Conservation (phyloP, 2,888 invertebrate genomes). For the Monochamus alternatus region DNA sequence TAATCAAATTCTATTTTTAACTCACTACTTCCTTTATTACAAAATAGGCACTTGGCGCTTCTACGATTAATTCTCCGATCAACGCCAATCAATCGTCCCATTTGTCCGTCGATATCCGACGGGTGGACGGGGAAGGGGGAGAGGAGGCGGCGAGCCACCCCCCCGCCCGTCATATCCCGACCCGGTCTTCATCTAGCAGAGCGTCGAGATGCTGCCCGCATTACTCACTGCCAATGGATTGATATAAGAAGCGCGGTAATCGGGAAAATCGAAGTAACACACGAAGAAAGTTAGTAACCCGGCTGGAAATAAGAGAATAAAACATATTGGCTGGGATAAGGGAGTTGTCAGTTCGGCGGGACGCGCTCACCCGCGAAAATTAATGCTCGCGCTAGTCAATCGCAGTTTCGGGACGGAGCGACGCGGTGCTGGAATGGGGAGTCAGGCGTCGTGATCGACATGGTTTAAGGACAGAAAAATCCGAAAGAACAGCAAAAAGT, state of each 20-base stretch:
- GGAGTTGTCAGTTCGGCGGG: slow-evolving; percentile 70
- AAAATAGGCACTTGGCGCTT: slow-evolving; percentile 2
- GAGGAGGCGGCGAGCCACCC: not conserved
- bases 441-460: no score
- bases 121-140: not conserved
- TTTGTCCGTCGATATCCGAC: not conserved
- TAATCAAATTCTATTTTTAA: no score
- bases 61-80: not conserved
- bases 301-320: slow-evolving; percentile 68
- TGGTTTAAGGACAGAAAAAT: no score
- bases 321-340: slow-evolving; percentile 71
- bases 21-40: slow-evolving; percentile 4
- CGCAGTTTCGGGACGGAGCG: not conserved
- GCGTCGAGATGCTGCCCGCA: slow-evolving; percentile 26
- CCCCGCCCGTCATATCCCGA: slow-evolving; percentile 14
- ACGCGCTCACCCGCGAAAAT: slow-evolving; percentile 71
- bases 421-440: not conserved
- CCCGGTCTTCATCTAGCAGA: slow-evolving; percentile 10
- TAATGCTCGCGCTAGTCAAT: slow-evolving; percentile 60
- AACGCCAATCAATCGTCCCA: not conserved
- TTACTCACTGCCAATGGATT: slow-evolving; percentile 44
- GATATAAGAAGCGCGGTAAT: slow-evolving; percentile 41
- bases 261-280: slow-evolving; percentile 42
- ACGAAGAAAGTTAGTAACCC: slow-evolving; percentile 44
- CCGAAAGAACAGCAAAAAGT: no score